Base-by-base conservation (phyloP, 2,797 vertebrate species). In the Sebastes hubbsi region DNA sequence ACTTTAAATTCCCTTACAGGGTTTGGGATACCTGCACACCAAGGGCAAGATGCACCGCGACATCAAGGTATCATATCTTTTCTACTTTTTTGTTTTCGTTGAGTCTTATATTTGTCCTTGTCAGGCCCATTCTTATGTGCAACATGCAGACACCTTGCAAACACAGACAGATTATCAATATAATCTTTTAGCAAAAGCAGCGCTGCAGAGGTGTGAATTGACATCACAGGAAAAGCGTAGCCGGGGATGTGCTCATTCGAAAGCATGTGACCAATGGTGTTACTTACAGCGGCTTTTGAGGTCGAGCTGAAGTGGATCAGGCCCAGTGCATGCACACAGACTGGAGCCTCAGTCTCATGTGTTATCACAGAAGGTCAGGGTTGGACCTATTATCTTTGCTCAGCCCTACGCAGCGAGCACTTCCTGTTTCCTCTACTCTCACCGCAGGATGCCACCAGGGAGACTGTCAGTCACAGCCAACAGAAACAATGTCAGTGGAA, bases 31-130 rank as follows among this genome's bases (percentile, higher is more conserved):
- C 95, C 95, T 99, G 86, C 98, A 99, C 93, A 95, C 59, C 85
- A 99, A 98, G 92, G 97, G 96, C 77, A 99, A 99, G 95, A 99
- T 99, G 98, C 98, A 99, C 87, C 96, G 98, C 85, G 98, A 99
- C 90, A 99, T 99, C 80, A 99, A 99, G 97, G 98, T 99, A 97
- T 88, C 4, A 2, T 54, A 7, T 58, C 1, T 59, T 74, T 66
- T 54, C 6, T 52, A 3, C 58, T 46, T 83, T n/a, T 64, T 49
- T 36, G 24, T 32, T 54, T 30, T 25, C 5, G 56, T 79, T 68
- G 14, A 42, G 22, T 6, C 0, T 18, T 24, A 6, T 11, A 22
- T 61, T 14, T 24, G 8, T 60, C 4, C 13, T 30, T n/a, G 3
- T 62, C 4, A 0, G 12, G 20, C 5, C 8, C n/a, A 13, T 69